Evolutionary conservation across 2,797 vertebrate species (phyloP).

Genomic region (Uromys caudimaculatus): DNA sequence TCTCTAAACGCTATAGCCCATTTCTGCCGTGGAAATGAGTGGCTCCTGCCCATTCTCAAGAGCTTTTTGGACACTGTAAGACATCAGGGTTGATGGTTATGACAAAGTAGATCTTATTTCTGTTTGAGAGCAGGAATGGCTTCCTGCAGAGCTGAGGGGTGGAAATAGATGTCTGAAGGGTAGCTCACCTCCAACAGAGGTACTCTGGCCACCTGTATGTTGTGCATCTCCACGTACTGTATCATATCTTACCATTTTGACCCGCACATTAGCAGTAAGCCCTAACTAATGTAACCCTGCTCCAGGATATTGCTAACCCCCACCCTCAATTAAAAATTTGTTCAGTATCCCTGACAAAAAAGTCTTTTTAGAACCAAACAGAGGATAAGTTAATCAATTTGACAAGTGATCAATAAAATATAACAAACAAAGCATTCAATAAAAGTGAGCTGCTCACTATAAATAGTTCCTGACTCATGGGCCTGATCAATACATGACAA

Average conservation of each 20-base stretch:
- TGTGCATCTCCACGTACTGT: background rate
- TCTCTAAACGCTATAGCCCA: background rate
- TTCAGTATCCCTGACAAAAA: conserved; percentile 8
- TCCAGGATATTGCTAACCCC: background rate
- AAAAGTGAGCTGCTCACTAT: conserved; percentile 42
- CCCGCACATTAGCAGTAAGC: conserved; percentile 13
- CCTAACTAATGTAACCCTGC: conserved; percentile 24
- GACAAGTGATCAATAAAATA: conserved; percentile 61
- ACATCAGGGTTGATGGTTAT: background rate
- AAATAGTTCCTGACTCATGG: conserved; percentile 25
- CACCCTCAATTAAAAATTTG: background rate
- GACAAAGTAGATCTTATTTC: conserved; percentile 26
- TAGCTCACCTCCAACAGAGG: background rate
- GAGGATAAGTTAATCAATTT: conserved; percentile 57
- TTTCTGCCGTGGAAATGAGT: conserved; percentile 1
- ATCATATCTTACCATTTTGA: background rate
- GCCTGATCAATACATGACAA: conserved; percentile 34
- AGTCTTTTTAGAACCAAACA: conserved; percentile 52
- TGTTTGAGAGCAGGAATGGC: background rate
- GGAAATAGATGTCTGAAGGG: background rate
- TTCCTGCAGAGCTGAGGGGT: conserved; percentile 39
- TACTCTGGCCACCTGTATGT: background rate
- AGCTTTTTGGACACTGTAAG: background rate
- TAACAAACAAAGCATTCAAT: conserved; percentile 54
- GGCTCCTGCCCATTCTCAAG: background rate